These are phyloP conservation scores for Hiodon tergisus DNA, from an alignment of 2,113 vertebrate species.

Conservation along the genomic window DNA sequence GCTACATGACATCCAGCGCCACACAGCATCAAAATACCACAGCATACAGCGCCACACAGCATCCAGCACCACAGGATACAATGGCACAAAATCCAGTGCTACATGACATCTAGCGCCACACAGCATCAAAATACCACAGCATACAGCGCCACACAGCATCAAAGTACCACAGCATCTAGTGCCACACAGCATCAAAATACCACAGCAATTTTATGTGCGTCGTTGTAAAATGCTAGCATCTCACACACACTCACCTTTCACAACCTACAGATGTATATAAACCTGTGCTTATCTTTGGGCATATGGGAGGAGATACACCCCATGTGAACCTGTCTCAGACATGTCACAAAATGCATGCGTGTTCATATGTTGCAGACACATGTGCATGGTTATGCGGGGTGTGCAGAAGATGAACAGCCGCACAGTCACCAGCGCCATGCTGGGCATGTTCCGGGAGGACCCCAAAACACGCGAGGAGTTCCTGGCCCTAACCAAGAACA, in stretches of 20 bases:
- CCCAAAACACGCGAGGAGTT: conserved; percentile 53
- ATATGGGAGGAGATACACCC: too few species aligned
- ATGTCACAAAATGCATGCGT: not conserved
- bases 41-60: not conserved
- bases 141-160: not conserved
- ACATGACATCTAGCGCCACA: not conserved
- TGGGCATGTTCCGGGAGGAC: conserved; percentile 52
- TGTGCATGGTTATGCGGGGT: conserved; percentile 54
- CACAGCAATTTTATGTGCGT: too few species aligned
- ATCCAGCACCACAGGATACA: not conserved
- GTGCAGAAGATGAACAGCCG: conserved; percentile 59
- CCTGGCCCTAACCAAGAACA: conserved; percentile 47
- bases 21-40: too few species aligned
- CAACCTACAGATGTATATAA: too few species aligned
- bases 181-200: too few species aligned
- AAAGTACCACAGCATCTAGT: not conserved
- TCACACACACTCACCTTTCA: too few species aligned
- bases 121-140: too few species aligned
- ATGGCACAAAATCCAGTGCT: not conserved
- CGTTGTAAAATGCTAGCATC: too few species aligned
- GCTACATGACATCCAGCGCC: not conserved
- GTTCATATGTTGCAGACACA: conserved; percentile 42
- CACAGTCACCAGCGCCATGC: conserved; percentile 50
- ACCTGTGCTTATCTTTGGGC: too few species aligned
- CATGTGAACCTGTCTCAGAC: too few species aligned